Evolutionary conservation across 1,140 invertebrate genomes (phyloP).

Genomic region (Heliconius congener): DNA sequence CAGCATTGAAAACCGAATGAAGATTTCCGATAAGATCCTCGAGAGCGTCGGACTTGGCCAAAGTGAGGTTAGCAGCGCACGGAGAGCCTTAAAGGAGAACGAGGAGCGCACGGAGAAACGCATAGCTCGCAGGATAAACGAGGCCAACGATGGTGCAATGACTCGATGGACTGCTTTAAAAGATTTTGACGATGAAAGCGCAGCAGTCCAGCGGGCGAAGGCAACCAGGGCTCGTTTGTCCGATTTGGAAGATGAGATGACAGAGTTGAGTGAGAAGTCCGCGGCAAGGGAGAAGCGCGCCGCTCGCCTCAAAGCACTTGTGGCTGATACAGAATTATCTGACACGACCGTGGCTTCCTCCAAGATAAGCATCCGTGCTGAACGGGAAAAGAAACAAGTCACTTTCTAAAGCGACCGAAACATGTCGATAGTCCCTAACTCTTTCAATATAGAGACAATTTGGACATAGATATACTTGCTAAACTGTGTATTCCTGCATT

Average conservation of each 20-base stretch:
- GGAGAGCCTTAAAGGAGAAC: constrained; percentile 74
- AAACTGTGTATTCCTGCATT: constrained; percentile 67
- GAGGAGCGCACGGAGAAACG: constrained; percentile 80
- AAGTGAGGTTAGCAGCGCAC: constrained; percentile 67
- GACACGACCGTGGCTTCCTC: constrained; percentile 58
- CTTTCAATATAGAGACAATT: constrained; percentile 40
- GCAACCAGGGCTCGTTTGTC: constrained; percentile 80
- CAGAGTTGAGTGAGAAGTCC: constrained; percentile 81
- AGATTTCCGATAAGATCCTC: constrained; percentile 83
- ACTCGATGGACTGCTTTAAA: constrained; percentile 82
- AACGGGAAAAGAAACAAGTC: constrained; percentile 77
- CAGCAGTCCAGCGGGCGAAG: constrained; percentile 67
- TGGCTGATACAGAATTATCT: constrained; percentile 78
- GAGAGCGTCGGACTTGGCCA: constrained; percentile 80
- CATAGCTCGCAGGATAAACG: constrained; percentile 70
- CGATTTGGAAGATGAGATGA: constrained; percentile 84
- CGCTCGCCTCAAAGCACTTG: constrained; percentile 81
- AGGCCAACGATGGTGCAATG: constrained; percentile 60
- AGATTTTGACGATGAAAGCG: constrained; percentile 64
- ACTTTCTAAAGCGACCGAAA: constrained; percentile 61
- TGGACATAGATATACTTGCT: constrained; percentile 62
- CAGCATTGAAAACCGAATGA: constrained; percentile 80
- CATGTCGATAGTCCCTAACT: constrained; percentile 16
- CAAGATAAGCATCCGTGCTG: constrained; percentile 66
- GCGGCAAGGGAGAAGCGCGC: constrained; percentile 82